These are phyloP conservation scores for chimpanzee (Pan troglodytes) DNA, from an alignment of 2,113 vertebrate genomes.

Conservation along the genomic window NHGRI_mPanTro3-v2.1_pri NC_072416.2:86960501-86961000, in stretches of 20 bases:
- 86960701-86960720: fast-evolving
- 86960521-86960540: not conserved
- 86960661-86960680: not conserved
- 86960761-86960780: not conserved
- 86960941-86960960: not conserved
- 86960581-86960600: not conserved
- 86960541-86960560: not conserved
- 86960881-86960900: not conserved
- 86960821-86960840: fast-evolving
- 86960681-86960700: not conserved
- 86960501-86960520: not conserved
- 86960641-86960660: not conserved
- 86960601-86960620: not conserved
- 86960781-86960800: not conserved
- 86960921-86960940: not conserved
- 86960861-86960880: not conserved
- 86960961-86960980: not conserved
- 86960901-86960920: not conserved
- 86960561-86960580: not conserved
- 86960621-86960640: not conserved
- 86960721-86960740: not conserved
- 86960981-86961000: too few species aligned
- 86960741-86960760: not conserved
- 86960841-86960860: not conserved
- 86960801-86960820: not conserved